Conservation (phyloP, 2,113 vertebrate genomes). For the Leucosticte australis region DNA sequence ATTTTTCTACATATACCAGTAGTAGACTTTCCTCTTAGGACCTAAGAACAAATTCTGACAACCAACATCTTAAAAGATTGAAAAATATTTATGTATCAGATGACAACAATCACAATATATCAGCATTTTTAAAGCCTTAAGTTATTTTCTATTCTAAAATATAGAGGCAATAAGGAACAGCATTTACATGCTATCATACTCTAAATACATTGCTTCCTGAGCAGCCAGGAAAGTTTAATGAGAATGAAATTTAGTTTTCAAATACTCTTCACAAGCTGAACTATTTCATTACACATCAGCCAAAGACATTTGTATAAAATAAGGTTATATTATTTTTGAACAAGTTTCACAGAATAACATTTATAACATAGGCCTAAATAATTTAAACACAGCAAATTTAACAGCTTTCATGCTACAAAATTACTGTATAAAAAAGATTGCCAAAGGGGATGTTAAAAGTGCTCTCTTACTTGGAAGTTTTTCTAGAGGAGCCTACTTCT, state of each 20-base stretch:
- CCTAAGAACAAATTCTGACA: conserved; percentile 4
- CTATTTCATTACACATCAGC: conserved; percentile 2
- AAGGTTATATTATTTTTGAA: conserved; percentile 75
- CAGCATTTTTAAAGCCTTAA: background rate
- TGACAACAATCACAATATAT: conserved; percentile 9
- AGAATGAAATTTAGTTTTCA: background rate
- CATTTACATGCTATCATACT: background rate
- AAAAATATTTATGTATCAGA: conserved; percentile 54
- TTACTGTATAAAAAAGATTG: conserved; percentile 69
- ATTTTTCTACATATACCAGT: background rate
- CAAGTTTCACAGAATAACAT: conserved; percentile 72
- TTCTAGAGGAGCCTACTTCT: conserved; percentile 45
- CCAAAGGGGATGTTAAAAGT: conserved; percentile 66
- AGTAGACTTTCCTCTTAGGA: background rate
- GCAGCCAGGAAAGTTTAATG: background rate
- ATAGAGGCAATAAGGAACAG: background rate
- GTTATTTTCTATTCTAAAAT: conserved; percentile 10
- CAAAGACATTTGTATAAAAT: conserved; percentile 69
- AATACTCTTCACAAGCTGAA: background rate
- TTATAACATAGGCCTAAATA: conserved; percentile 72
- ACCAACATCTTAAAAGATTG: background rate
- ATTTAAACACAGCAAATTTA: conserved; percentile 72
- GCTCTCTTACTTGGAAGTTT: conserved; percentile 61
- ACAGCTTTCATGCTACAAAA: conserved; percentile 76
- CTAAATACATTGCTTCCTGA: conserved; percentile 27